Base-by-base conservation (phyloP, 2,797 vertebrate genomes). In the Cheirogaleus major region DNA sequence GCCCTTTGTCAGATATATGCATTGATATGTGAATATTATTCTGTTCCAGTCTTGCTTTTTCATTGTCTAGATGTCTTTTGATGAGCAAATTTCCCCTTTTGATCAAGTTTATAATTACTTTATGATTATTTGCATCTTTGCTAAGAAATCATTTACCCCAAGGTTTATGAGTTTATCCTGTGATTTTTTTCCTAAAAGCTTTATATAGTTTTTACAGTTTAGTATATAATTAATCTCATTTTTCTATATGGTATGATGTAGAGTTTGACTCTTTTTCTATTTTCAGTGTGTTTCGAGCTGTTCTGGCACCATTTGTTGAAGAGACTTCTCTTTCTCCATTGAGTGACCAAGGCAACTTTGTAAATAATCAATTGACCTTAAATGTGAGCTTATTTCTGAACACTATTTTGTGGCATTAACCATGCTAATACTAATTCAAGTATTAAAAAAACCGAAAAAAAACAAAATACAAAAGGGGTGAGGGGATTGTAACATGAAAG, bases 401-500 rank as follows among this genome's bases (percentile, higher is more conserved):
- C 43, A 41, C 12, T 52, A 79, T 41, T 79, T 41, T 87, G 12
- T 52, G 30, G 61, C 43, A 88, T 25, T 43, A 63, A 72, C 6
- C 43, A 72, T 27, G 41, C 22, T 63, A 43, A 70, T 52, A n/a
- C 8, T 73, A n/a, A n/a, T n/a, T n/a, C n/a, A n/a, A n/a, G n/a
- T n/a, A 63, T 17, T 20, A 65, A 76, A 86, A 90, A 80, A 92
- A 82, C 22, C 78, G 59, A 92, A 94, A 88, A 17, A 93, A 93
- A 17, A 57, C 9, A 75, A 89, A 59, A 41, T 38, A 25, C 0
- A 35, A 84, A 65, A n/a, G 38, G 38, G 20, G n/a, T 27, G 20
- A 89, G 50, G 11, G 4, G 5, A 65, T 41, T 79, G 25, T 30
- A 73, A 95, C 18, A 55, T 57, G 12, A 78, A 83, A 73, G n/a